Evolutionary conservation across 2,888 invertebrate genomes (phyloP), one percentile per base, ranked within the genome.

Genomic region (Bedellia somnulentella): DNA sequence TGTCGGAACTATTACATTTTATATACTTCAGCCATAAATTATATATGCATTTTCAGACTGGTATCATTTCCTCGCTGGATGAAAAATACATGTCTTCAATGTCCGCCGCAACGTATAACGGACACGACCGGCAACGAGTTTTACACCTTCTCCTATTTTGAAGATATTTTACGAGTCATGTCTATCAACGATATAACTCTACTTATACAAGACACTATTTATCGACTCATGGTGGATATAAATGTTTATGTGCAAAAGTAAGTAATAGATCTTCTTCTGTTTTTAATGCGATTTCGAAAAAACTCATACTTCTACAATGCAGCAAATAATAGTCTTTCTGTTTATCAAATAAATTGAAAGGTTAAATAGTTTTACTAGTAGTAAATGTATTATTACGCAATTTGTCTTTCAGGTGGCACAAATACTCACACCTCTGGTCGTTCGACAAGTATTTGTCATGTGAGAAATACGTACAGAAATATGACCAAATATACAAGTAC

Each of bases 11-110:
- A n/a, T n/a, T n/a, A n/a, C n/a, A n/a, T n/a, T n/a, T n/a, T n/a
- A n/a, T n/a, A n/a, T n/a, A n/a, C n/a, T n/a, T n/a, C n/a, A n/a
- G n/a, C n/a, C n/a, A n/a, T n/a, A n/a, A n/a, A n/a, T n/a, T n/a
- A n/a, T n/a, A n/a, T n/a, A n/a, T n/a, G n/a, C n/a, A n/a, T 24
- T 27, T 43, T 17, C 46, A 87, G 87, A 35, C 55, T 91, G 4
- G 87, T 86, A 43, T 58, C 78, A 1, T 89, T 94, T 48, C 81
- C 87, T 0, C 83, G 94, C 5, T 95, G 94, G 94, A 87, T 90
- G 87, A 78, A 83, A 43, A 84, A 84, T 8, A 87, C 88, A 1
- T 94, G 93, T 46, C 49, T 89, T 1, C 80, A 83, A 22, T 88
- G 89, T 35, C 77, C 81, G 1, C 82, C 86, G 1, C 80, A 85